Conservation (phyloP, 2,888 invertebrate genomes). For the Amphipoea lucens region DNA sequence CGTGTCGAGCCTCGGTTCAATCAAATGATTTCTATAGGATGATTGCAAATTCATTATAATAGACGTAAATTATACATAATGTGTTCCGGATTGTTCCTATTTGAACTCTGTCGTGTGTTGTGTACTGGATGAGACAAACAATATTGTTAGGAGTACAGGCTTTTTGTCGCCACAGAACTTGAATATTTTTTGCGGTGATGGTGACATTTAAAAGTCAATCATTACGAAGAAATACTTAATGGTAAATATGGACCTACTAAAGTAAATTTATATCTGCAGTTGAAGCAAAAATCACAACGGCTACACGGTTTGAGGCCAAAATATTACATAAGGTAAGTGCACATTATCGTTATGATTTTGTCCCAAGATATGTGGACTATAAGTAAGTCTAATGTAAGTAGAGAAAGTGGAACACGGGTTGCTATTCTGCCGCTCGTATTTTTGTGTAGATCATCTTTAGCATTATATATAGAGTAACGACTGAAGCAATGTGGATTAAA, state of each 20-base stretch:
- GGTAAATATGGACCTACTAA: neutral
- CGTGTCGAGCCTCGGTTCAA: constrained; percentile 49
- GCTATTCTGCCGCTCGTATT: constrained; percentile 17
- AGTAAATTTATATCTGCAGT: neutral
- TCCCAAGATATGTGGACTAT: neutral
- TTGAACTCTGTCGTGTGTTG: constrained; percentile 37
- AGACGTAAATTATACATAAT: constrained; percentile 57
- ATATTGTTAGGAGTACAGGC: constrained; percentile 36
- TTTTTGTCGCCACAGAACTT: constrained; percentile 10
- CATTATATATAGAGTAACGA: neutral
- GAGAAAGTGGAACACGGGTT: constrained; percentile 56
- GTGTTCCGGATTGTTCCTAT: constrained; percentile 52
- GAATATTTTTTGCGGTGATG: neutral
- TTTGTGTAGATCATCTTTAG: constrained; percentile 13
- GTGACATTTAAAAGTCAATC: constrained; percentile 9
- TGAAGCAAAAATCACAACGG: neutral
- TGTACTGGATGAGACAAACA: constrained; percentile 44
- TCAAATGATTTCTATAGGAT: constrained; percentile 52
- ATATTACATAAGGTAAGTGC: neutral
- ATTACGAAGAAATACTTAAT: constrained; percentile 3
- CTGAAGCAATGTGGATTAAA: neutral
- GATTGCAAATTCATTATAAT: constrained; percentile 62
- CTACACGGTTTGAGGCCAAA: neutral
- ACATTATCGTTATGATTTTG: constrained; percentile 14
- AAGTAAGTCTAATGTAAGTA: constrained; percentile 60